These are phyloP conservation scores for Melanotaenia nigrans DNA, from an alignment of 2,797 vertebrate genomes.

Conservation along the genomic window DNA sequence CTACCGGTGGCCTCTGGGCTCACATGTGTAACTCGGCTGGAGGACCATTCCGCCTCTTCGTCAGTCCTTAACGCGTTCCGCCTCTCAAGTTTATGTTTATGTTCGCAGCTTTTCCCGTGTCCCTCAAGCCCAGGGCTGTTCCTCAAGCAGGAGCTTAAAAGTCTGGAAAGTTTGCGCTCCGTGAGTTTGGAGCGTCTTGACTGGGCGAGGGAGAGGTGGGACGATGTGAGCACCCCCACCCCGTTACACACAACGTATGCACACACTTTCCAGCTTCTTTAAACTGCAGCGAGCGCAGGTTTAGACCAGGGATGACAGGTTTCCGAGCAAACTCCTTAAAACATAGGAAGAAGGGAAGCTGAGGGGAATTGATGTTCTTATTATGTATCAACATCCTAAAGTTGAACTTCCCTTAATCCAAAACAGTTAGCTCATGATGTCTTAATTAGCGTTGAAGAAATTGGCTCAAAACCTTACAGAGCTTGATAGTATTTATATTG, in stretches of 20 bases:
- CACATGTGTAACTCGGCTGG: slow-evolving; percentile 72
- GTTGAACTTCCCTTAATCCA: background rate
- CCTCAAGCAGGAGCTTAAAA: slow-evolving; percentile 44
- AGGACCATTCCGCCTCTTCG: slow-evolving; percentile 83
- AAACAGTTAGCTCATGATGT: background rate
- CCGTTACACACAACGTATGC: slow-evolving; percentile 24
- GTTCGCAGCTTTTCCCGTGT: slow-evolving; percentile 33
- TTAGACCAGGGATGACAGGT: slow-evolving; percentile 57
- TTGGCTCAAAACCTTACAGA: background rate
- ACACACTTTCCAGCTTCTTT: slow-evolving; percentile 46
- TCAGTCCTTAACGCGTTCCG: slow-evolving; percentile 81
- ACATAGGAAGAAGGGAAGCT: background rate
- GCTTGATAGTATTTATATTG: background rate
- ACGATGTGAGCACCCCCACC: slow-evolving; percentile 59
- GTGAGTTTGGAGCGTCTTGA: slow-evolving; percentile 75
- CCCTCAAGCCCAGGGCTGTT: slow-evolving; percentile 23
- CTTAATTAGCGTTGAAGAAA: background rate
- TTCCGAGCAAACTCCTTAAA: slow-evolving; percentile 30
- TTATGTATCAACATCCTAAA: background rate
- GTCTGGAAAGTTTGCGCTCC: slow-evolving; percentile 72
- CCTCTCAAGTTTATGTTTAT: slow-evolving; percentile 11
- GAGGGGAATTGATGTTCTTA: slow-evolving; percentile 8
- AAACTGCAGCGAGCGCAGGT: slow-evolving; percentile 66
- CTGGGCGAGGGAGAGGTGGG: slow-evolving; percentile 75
- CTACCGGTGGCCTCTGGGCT: slow-evolving; percentile 71